These are phyloP conservation scores for Cyaniris semiargus DNA, from an alignment of 2,888 invertebrate species.

Conservation along the genomic window DNA sequence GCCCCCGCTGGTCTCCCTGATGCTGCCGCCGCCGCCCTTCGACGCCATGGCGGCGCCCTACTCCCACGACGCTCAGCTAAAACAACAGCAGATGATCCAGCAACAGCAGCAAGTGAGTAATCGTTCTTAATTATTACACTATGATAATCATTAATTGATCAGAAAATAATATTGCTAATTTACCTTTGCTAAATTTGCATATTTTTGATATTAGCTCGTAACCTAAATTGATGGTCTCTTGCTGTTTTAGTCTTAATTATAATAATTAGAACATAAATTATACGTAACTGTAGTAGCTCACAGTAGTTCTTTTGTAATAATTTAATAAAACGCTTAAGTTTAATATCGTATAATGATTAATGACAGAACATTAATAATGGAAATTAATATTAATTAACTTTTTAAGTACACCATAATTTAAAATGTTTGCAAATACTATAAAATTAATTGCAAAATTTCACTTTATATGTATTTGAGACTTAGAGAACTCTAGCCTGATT, in stretches of 20 bases:
- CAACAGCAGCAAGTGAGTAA: slow-evolving; percentile 84
- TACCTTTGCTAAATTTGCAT: background rate
- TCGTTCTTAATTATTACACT: background rate
- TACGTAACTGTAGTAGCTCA: background rate
- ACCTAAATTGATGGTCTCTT: background rate
- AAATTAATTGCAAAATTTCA: background rate
- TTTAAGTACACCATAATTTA: background rate
- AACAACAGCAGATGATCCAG: slow-evolving; percentile 87
- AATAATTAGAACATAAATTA: background rate
- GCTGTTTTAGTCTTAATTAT: background rate
- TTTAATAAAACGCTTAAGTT: background rate
- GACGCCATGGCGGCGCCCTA: slow-evolving; percentile 80
- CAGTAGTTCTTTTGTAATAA: background rate
- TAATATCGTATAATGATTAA: background rate
- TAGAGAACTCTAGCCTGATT: background rate
- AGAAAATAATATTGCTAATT: background rate
- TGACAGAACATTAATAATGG: background rate
- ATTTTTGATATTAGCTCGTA: background rate
- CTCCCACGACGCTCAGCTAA: slow-evolving; percentile 82
- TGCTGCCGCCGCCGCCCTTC: slow-evolving; percentile 91
- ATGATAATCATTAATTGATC: background rate
- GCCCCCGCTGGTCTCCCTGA: slow-evolving; percentile 93
- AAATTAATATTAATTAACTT: background rate
- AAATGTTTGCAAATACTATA: background rate
- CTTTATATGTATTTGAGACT: too few species aligned